Percentiles rank a stretch among this genome's conserved stretches.
phyloP scores from a whole-genome alignment of 2,888 invertebrate species.

The Galerucella calmariensis region DNA sequence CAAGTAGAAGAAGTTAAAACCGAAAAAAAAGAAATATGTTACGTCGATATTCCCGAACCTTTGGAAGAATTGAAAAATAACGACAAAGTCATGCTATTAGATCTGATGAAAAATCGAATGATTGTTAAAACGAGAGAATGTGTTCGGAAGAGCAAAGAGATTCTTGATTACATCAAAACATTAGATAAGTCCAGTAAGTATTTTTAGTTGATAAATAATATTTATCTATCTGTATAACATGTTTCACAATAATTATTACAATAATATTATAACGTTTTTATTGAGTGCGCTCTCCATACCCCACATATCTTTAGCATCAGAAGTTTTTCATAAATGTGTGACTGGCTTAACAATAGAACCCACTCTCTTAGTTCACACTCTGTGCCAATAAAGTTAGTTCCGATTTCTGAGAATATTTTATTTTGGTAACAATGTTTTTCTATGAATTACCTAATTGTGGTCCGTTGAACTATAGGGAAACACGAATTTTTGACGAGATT shows the following conservation, averaged over 20 bases:
- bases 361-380: no score
- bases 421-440: no score
- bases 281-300: no score
- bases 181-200: conserved; percentile 44
- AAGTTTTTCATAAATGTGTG: no score
- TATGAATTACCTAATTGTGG: no score
- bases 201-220: neutral
- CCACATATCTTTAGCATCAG: no score
- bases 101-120: conserved; percentile 44
- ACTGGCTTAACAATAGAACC: no score
- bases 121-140: conserved; percentile 53
- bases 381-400: no score
- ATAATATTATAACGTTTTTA: no score
- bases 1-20: conserved; percentile 4
- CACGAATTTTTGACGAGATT: no score
- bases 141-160: conserved; percentile 42
- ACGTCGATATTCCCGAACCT: conserved; percentile 39
- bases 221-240: neutral
- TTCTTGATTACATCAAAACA: conserved; percentile 44
- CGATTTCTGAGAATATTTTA: no score
- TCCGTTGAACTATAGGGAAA: no score
- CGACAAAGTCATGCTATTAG: conserved; percentile 50
- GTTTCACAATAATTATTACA: neutral
- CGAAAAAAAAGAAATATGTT: conserved; percentile 19
- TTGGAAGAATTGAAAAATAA: conserved; percentile 41